These are phyloP conservation scores for Benitochromis conjunctus DNA, from an alignment of 2,113 vertebrate genomes.

Conservation along the genomic window DNA sequence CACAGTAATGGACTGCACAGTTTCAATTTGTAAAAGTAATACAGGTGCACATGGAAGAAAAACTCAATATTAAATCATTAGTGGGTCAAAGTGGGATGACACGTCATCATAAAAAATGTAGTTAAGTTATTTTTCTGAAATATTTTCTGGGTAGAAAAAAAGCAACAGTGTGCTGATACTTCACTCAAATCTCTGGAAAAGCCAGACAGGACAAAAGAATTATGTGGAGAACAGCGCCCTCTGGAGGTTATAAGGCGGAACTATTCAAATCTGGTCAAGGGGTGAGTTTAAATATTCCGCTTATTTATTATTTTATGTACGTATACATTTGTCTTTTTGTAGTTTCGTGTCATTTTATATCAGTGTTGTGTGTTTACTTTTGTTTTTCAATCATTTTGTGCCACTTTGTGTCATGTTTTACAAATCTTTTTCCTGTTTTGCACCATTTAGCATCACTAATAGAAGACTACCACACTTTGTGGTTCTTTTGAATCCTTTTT, in stretches of 20 bases:
- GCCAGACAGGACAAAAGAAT: neutral
- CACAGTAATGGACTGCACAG: neutral
- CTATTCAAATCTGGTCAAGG: neutral
- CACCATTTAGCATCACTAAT: neutral
- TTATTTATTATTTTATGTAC: neutral
- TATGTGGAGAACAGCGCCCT: neutral
- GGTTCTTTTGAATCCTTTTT: neutral
- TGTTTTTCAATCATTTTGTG: neutral
- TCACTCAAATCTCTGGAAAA: neutral
- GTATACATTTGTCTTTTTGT: neutral
- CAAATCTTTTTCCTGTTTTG: neutral
- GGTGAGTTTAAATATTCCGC: neutral
- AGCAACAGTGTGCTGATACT: neutral
- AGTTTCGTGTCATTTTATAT: neutral
- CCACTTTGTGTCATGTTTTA: neutral
- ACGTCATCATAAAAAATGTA: neutral
- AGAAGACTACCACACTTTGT: neutral
- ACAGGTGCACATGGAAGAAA: neutral
- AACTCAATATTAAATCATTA: neutral
- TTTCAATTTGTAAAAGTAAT: neutral
- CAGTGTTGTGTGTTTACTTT: neutral
- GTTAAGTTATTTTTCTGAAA: neutral
- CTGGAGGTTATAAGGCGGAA: neutral
- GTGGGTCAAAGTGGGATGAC: neutral
- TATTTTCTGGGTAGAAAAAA: neutral